Percentiles rank a stretch among this genome's conserved stretches.
phyloP scores from a whole-genome alignment of 2,797 vertebrate species.

The Mus caroli region DNA sequence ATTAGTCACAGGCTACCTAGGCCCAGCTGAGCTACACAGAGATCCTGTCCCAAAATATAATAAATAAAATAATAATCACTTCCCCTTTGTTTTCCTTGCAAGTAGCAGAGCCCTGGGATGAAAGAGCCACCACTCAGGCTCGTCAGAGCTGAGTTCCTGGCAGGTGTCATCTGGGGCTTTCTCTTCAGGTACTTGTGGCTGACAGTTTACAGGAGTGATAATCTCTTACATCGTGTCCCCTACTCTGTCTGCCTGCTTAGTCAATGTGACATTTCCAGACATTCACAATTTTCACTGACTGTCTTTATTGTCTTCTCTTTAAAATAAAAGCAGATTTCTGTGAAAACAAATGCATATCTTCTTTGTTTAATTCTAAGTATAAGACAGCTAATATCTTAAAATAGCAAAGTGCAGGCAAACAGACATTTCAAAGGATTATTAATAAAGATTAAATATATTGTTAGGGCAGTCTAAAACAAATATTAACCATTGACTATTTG shows the following conservation, averaged over 20 bases:
- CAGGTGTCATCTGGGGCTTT: constrained; percentile 46
- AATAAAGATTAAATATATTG: constrained; percentile 57
- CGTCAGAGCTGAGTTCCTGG: constrained; percentile 64
- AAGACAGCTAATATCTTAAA: constrained; percentile 45
- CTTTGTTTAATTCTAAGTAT: constrained; percentile 46
- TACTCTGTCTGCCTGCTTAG: constrained; percentile 55
- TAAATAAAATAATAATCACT: constrained; percentile 48
- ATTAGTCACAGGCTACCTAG: background rate
- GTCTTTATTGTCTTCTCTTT: constrained; percentile 65
- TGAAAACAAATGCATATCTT: constrained; percentile 51
- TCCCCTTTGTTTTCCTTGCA: constrained; percentile 65
- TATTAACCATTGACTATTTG: constrained; percentile 43
- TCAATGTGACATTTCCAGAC: constrained; percentile 60
- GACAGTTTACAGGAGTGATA: constrained; percentile 67
- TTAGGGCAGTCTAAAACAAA: constrained; percentile 48
- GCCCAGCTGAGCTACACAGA: background rate
- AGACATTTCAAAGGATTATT: constrained; percentile 46
- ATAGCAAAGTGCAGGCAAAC: constrained; percentile 44
- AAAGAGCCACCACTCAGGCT: constrained; percentile 16
- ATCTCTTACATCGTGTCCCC: constrained; percentile 61
- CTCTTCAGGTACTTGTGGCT: constrained; percentile 69
- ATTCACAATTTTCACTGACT: constrained; percentile 46
- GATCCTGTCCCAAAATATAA: background rate
- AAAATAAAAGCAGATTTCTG: constrained; percentile 56
- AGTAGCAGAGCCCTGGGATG: constrained; percentile 56